Base-by-base conservation (phyloP, 2,888 invertebrate genomes). In the Pristionchus arcanus region DNA sequence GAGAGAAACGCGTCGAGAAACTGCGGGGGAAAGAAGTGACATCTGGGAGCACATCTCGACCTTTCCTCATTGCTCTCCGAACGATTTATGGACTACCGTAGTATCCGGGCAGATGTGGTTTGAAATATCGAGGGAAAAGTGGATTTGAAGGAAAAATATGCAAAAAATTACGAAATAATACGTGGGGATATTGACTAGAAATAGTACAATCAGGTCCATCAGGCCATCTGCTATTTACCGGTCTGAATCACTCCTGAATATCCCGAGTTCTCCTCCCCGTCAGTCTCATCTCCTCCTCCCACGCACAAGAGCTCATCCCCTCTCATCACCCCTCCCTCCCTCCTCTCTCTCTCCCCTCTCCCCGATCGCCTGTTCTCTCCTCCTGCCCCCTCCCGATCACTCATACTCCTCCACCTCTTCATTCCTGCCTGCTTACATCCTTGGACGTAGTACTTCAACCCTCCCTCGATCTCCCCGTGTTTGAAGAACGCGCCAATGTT, bases 271-370 rank as follows among this genome's bases (percentile, higher is more conserved):
- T 63, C 16, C 28, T 37, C 31, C 66, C 71, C 16, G 71, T 87
- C 87, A 68, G 87, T 68, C 87, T 49, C 37, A 81, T 28, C 68
- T 49, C 84, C 53, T 86, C 63, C 87, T 87, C 68, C 68, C 68
- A 68, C 68, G 66, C 87, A 66, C n/a, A 31, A 16, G n/a, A 59
- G 0, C 28, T 49, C 68, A n/a, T 42, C 34, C 42, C 68, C 42
- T 28, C n/a, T 31, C 28, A n/a, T 77, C 74, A 28, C 59, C 71
- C 74, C 37, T 28, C 63, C 25, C 37, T 28, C 31, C 28, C 21
- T 63, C 31, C 66, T 1, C 86, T 68, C 71, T 68, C 84, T 34
- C 53, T 37, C 34, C 25, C 21, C 86, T 66, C 66, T 66, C 68
- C 15, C 74, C 19, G 84, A 85, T 85, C 84, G 21, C 84, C 55